phyloP scores from a whole-genome alignment of 2,888 invertebrate genomes.

The Conops quadrifasciatus region DNA sequence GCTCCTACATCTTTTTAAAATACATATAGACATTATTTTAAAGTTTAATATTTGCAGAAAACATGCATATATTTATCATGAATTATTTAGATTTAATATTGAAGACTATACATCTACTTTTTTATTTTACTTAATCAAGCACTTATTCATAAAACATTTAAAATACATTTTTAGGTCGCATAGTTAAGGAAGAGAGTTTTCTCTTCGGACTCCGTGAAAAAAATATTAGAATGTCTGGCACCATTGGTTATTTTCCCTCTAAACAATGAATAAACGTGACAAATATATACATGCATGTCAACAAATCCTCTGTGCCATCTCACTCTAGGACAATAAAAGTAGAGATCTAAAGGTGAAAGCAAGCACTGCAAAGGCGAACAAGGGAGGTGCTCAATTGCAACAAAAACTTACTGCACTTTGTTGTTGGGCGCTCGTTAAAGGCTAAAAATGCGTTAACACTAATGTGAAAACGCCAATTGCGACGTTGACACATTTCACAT shows the following conservation, averaged over 20 bases:
- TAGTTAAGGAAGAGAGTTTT: too few species aligned
- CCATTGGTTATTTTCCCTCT: not conserved
- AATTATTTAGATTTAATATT: too few species aligned
- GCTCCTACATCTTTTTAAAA: too few species aligned
- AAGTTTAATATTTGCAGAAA: too few species aligned
- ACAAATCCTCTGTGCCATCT: constrained; percentile 12
- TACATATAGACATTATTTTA: too few species aligned
- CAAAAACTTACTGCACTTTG: constrained; percentile 20
- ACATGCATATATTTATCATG: too few species aligned
- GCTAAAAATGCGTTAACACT: constrained; percentile 3
- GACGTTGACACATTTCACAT: constrained; percentile 47
- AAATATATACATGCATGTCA: constrained; percentile 1
- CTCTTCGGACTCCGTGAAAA: too few species aligned
- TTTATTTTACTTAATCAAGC: too few species aligned
- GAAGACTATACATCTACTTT: too few species aligned
- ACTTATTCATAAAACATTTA: too few species aligned
- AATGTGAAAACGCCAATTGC: constrained; percentile 34
- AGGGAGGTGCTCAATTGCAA: constrained; percentile 17
- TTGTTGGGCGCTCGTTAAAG: constrained; percentile 10
- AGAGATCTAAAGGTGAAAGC: constrained; percentile 18
- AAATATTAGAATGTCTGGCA: not conserved
- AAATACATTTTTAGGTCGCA: too few species aligned
- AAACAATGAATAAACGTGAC: constrained; percentile 19
- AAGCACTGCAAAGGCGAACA: not conserved
- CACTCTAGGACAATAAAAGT: not conserved